A percentile compares a stretch with the other conserved stretches of the same genome.
phyloP scores from a whole-genome alignment of 1,140 invertebrate genomes.

The Cherax destructor region DNA sequence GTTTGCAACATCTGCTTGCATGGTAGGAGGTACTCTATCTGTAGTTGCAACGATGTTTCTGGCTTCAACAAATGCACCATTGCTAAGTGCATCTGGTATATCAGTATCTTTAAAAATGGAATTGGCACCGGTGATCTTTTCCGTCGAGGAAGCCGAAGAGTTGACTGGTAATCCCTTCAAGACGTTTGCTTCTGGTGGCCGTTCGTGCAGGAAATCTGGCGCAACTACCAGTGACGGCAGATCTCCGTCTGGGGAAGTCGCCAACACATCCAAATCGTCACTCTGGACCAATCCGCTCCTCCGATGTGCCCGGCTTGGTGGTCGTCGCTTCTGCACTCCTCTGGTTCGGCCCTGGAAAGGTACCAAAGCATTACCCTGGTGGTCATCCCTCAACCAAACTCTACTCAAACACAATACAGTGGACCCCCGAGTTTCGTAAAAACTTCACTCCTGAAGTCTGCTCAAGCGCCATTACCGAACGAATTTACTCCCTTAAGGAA shows the following conservation, averaged over 20 bases:
- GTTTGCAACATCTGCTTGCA: not conserved
- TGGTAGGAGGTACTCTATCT: not conserved
- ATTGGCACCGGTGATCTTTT: not conserved
- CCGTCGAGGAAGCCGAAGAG: not conserved
- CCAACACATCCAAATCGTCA: not conserved
- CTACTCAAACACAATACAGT: too few relatives aligned
- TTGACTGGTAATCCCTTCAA: not conserved
- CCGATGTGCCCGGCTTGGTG: slow-evolving; percentile 43
- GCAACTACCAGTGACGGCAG: not conserved
- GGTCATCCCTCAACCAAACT: too few relatives aligned
- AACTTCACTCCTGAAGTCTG: too few relatives aligned
- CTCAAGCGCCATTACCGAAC: too few relatives aligned
- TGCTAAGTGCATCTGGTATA: not conserved
- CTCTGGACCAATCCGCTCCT: not conserved
- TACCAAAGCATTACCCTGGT: not conserved
- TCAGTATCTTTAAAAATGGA: not conserved
- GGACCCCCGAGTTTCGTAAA: too few relatives aligned
- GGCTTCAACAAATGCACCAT: not conserved
- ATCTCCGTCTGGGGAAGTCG: not conserved
- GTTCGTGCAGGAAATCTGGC: not conserved
- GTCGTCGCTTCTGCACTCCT: slow-evolving; percentile 43
- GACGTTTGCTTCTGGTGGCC: not conserved
- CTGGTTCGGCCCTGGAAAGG: slow-evolving; percentile 38
- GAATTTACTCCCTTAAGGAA: too few relatives aligned
- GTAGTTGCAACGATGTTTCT: not conserved